These are phyloP conservation scores for Abrostola triplasia DNA, from an alignment of 2,888 invertebrate species.

Conservation along the genomic window DNA sequence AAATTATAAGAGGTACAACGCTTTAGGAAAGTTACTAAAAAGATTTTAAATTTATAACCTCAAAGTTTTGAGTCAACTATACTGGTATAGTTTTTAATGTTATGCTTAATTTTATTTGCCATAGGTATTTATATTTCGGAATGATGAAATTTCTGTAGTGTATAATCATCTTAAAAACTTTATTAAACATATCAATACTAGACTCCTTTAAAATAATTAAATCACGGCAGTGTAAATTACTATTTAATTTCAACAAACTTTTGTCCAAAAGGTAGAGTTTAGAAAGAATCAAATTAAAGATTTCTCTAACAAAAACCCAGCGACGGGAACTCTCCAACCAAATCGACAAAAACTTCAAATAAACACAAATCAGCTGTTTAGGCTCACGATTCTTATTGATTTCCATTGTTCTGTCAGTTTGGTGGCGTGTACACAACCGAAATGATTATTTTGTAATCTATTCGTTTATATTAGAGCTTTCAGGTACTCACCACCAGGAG, in stretches of 20 bases:
- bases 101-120: too few species aligned
- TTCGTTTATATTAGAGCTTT: slow-evolving; percentile 23
- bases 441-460: slow-evolving; percentile 13
- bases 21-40: slow-evolving; percentile 2
- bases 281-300: slow-evolving; percentile 18
- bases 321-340: slow-evolving; percentile 27
- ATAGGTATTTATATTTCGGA: too few species aligned
- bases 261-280: neutral
- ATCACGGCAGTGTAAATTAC: neutral
- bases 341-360: slow-evolving; percentile 41
- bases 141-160: too few species aligned
- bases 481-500: slow-evolving; percentile 94
- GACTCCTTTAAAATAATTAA: too few species aligned
- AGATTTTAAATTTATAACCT: neutral
- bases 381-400: slow-evolving; percentile 35
- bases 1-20: neutral
- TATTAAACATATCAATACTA: too few species aligned
- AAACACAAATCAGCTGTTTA: slow-evolving; percentile 59
- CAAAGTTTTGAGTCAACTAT: neutral
- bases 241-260: neutral
- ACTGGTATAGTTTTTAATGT: too few species aligned
- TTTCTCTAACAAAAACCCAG: slow-evolving; percentile 22
- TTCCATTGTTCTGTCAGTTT: slow-evolving; percentile 23
- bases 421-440: slow-evolving; percentile 2
- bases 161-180: too few species aligned